phyloP scores from a whole-genome alignment of 2,797 vertebrate genomes.

The Leptatherina wallacei region DNA sequence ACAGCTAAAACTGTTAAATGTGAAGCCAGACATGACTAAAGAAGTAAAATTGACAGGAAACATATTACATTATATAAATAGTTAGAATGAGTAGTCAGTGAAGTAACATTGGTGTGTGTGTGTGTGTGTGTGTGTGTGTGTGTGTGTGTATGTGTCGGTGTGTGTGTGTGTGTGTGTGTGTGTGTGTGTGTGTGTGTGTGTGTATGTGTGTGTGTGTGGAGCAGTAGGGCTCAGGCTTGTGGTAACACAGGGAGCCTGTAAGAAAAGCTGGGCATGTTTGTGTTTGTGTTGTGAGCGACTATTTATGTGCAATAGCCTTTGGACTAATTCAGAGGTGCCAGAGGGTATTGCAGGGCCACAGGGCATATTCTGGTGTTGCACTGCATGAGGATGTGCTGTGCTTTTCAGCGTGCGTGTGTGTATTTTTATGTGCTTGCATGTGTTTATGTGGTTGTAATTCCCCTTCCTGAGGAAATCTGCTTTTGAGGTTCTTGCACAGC shows the following conservation, averaged over 20 bases:
- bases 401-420: constrained; percentile 25
- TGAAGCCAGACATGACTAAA: background rate
- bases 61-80: background rate
- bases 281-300: constrained; percentile 57
- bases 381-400: constrained; percentile 13
- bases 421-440: constrained; percentile 38
- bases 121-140: background rate
- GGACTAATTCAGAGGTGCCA: constrained; percentile 43
- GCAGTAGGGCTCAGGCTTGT: constrained; percentile 27
- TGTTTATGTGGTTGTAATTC: constrained; percentile 51
- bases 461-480: constrained; percentile 58
- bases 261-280: constrained; percentile 45
- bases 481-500: constrained; percentile 55
- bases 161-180: background rate
- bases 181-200: background rate
- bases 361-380: constrained; percentile 28
- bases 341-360: constrained; percentile 56
- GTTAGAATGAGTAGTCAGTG: background rate
- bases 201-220: constrained; percentile 14
- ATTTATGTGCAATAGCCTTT: constrained; percentile 44
- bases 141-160: constrained; percentile 1
- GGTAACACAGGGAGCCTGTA: constrained; percentile 26
- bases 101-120: background rate
- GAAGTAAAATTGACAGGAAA: background rate
- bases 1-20: background rate